phyloP scores from a whole-genome alignment of 2,113 vertebrate species.

The Lasiurus cinereus region DNA sequence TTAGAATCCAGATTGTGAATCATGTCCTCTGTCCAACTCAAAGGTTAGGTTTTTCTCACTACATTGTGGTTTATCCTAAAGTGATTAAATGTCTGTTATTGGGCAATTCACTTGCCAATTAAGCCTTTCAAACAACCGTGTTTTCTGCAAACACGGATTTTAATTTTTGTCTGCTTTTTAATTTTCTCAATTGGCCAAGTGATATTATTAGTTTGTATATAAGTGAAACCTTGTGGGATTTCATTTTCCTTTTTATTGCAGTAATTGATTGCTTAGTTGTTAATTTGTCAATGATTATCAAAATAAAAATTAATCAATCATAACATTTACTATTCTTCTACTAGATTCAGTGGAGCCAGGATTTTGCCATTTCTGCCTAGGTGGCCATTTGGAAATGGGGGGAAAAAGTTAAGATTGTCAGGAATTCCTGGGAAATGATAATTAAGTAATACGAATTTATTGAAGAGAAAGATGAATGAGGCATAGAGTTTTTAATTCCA shows the following conservation, averaged over 20 bases:
- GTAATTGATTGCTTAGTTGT: not conserved
- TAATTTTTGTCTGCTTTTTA: slow-evolving; percentile 21
- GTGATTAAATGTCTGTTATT: not conserved
- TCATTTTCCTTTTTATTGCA: not conserved
- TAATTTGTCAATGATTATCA: not conserved
- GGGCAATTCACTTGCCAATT: not conserved
- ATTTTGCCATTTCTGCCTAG: not conserved
- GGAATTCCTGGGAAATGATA: not conserved
- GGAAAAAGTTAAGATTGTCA: not conserved
- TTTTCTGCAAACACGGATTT: not conserved
- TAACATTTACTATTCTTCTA: not conserved
- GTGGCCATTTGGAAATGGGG: not conserved
- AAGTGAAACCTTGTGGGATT: not conserved
- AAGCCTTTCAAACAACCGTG: not conserved
- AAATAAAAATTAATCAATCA: not conserved
- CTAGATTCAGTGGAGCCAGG: not conserved
- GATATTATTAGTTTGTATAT: not conserved
- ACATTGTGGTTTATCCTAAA: not conserved
- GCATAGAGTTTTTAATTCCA: not conserved
- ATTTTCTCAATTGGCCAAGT: not conserved
- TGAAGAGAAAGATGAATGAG: not conserved
- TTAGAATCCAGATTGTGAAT: slow-evolving; percentile 8
- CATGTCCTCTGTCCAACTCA: not conserved
- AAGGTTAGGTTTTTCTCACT: not conserved
- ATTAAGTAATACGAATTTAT: not conserved